Conservation (phyloP, 2,888 invertebrate genomes). For the Lepeophtheirus nordmannii region DNA sequence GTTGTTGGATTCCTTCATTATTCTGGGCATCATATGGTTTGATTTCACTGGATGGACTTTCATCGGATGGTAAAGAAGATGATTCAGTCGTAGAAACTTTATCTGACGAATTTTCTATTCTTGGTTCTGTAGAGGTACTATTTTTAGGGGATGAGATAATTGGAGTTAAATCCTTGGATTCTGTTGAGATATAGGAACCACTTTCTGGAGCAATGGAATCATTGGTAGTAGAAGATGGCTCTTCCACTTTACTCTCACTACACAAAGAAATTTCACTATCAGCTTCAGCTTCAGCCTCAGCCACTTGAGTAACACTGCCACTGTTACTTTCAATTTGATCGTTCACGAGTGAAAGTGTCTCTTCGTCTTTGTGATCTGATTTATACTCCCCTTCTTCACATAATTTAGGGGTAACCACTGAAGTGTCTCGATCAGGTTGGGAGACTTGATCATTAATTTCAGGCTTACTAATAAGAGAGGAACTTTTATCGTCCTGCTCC, state of each 20-base stretch:
- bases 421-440: conserved; percentile 6
- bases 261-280: background rate
- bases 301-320: no score
- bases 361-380: conserved; percentile 9
- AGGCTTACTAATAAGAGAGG: conserved; percentile 11
- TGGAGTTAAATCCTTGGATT: no score
- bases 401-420: conserved; percentile 17
- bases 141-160: no score
- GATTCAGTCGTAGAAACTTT: background rate
- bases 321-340: background rate
- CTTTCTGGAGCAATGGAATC: no score
- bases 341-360: background rate
- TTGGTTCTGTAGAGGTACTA: background rate
- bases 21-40: no score
- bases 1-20: no score
- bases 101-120: background rate
- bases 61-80: background rate
- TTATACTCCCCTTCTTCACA: conserved; percentile 19
- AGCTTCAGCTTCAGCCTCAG: background rate
- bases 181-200: no score
- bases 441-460: conserved; percentile 7
- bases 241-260: background rate
- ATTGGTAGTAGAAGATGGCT: no score
- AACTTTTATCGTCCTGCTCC: background rate
- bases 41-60: conserved; percentile 5